Evolutionary conservation across 2,797 vertebrate genomes (phyloP).

Genomic region (Holocentrus rufus): DNA sequence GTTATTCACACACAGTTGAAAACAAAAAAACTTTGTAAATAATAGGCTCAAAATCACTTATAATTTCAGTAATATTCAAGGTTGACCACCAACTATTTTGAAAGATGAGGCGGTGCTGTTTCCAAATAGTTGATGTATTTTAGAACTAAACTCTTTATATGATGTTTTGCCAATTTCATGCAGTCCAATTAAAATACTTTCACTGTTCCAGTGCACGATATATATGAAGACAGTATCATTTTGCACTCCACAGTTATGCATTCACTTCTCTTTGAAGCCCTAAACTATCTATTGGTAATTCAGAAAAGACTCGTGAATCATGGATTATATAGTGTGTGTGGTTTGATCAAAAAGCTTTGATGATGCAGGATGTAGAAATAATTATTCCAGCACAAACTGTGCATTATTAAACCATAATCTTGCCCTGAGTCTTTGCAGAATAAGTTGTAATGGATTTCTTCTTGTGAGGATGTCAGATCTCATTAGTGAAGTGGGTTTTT

Average conservation of each 20-base stretch:
- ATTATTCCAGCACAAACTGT: neutral
- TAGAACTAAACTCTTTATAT: too few species aligned
- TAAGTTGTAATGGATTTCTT: neutral
- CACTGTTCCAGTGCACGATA: neutral
- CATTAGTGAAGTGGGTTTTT: neutral
- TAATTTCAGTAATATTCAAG: too few species aligned
- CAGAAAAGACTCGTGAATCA: neutral
- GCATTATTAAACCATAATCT: conserved; percentile 30
- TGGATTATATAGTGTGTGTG: neutral
- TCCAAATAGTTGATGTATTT: too few species aligned
- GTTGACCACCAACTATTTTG: too few species aligned
- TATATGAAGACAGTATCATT: neutral
- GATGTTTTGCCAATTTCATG: neutral
- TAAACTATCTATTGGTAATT: neutral
- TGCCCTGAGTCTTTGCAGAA: conserved; percentile 11
- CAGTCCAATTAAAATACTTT: neutral
- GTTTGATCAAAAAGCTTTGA: conserved; percentile 13
- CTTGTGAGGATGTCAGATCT: conserved; percentile 5
- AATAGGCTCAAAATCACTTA: too few species aligned
- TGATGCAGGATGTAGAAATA: conserved; percentile 4
- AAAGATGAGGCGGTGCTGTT: too few species aligned
- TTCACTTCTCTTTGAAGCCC: neutral
- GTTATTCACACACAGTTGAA: too few species aligned
- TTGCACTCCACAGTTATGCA: neutral
- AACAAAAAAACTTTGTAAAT: too few species aligned